Base-by-base conservation (phyloP, 2,113 vertebrate genomes). In the Bufo bufo region DNA sequence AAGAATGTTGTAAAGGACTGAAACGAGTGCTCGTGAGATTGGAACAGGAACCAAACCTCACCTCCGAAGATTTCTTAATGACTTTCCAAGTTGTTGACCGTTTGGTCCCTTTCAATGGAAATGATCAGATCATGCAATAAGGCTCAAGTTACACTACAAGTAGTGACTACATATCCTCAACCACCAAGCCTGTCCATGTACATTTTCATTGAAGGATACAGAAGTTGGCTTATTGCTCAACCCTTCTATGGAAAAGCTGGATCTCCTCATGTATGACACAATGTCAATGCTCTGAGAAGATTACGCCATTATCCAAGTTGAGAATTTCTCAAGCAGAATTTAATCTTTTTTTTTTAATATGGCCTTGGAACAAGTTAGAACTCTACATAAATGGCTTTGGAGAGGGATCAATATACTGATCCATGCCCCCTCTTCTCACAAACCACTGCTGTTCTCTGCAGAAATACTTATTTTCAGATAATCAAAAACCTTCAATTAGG, bases 401-500 rank as follows among this genome's bases (percentile, higher is more conserved):
- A 86, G 69, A 74, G 2, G 4, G 16, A 85, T 85, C 83, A 85
- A 85, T 85, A 85, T 75, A 59, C 69, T n/a, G 52, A 85, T 75
- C 16, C 20, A 4, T 59, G n/a, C 83, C 82, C 33, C 82, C 61
- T 69, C 59, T 49, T 66, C 83, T 79, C n/a, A 65, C 56, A 63
- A 77, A 74, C n/a, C 45, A 50, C 85, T 50, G 74, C 72, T 23
- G 75, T n/a, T 78, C 56, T 66, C 59, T 66, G 13, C 47, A 63
- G 74, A 86, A 86, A 65, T 50, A 86, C 74, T 78, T 63, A 56
- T 86, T 86, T 78, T 52, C 45, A 86, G 85, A 52, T 78, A 65
- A 86, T 86, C 85, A 86, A 78, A 75, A 86, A 65, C 59, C 74
- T 79, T 66, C 85, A 86, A 77, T 86, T 77, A 66, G 72, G 59